These are phyloP conservation scores for Podarcis lilfordi DNA, from an alignment of 2,797 vertebrate genomes.

Conservation along the genomic window DNA sequence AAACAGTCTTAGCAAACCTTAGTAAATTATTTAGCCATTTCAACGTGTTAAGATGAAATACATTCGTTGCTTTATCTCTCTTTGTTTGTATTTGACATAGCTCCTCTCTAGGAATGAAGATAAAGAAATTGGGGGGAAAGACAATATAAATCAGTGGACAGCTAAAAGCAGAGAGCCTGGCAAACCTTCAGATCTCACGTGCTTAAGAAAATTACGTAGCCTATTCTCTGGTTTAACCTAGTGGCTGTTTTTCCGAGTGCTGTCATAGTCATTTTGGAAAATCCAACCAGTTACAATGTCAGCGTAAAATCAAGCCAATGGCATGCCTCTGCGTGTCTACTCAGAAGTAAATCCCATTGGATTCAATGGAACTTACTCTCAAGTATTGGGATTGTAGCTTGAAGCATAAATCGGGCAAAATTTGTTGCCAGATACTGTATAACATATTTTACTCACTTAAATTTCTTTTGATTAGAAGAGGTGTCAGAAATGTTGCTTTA, in stretches of 20 bases:
- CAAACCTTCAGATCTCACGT: conserved; percentile 47
- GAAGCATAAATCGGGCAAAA: background rate
- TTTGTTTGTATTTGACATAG: conserved; percentile 52
- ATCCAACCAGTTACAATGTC: conserved; percentile 39
- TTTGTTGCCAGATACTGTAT: background rate
- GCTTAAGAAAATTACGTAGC: conserved; percentile 38
- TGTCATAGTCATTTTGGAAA: background rate
- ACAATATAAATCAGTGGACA: conserved; percentile 46
- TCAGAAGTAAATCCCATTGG: background rate
- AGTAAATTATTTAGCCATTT: conserved; percentile 63
- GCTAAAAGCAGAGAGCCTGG: conserved; percentile 52
- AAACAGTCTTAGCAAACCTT: conserved; percentile 65
- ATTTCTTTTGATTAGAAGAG: conserved; percentile 45
- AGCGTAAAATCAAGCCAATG: conserved; percentile 6
- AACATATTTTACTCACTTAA: conserved; percentile 45
- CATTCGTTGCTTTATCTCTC: conserved; percentile 49
- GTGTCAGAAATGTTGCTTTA: conserved; percentile 50
- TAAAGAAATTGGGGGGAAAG: conserved; percentile 44
- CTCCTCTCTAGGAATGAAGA: conserved; percentile 54
- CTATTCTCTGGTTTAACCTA: conserved; percentile 46
- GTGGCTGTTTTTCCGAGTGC: conserved; percentile 34
- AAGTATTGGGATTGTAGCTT: background rate
- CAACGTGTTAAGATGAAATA: conserved; percentile 70
- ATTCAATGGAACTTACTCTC: too few species aligned
- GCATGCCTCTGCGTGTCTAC: background rate